Evolutionary conservation across 2,113 vertebrate species (phyloP), one percentile per base, ranked within the genome.

Genomic region (Percopsis transmontana): DNA sequence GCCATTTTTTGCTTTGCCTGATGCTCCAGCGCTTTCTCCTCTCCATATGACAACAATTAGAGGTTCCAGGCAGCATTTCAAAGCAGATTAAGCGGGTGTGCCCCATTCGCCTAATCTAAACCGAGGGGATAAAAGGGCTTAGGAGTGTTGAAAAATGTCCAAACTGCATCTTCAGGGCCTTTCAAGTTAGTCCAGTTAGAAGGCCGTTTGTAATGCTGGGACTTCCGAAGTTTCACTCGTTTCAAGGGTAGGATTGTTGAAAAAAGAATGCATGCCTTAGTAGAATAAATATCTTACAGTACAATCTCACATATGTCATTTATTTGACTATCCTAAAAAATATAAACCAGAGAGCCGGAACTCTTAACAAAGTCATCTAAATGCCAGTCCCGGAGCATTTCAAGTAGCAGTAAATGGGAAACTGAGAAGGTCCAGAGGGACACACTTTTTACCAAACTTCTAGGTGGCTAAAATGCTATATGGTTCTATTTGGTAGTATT

Each of bases 61-160:
- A 79, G 71, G 56, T 76, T 81, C 77, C 73, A 76, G 83, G 76
- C 72, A 75, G 44, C 48, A 66, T 74, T 84, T 90, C 81, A 85
- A 79, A 80, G 69, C 55, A 69, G 65, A 83, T 81, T 64, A 75
- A 63, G 56, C 63, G 42, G 54, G 42, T 72, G 55, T 50, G 42
- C 51, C 65, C 45, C 21, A 19, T 62, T 71, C 80, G 87, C 92
- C 91, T 74, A 94, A 94, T 83, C 80, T 2, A 63, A 94, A 92
- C 88, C 77, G 92, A 6, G 85, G 80, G 69, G 89, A 94, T 83
- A 91, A 67, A 84, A 62, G 68, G 61, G 53, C 55, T 79, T 68
- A 61, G 70, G 74, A 72, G 57, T 68, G 64, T 15, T 75, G 62
- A 79, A 69, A 80, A 72, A 52, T 60, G 40, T 56, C 39, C 61